Percentiles rank a stretch among this genome's conserved stretches.
These are phyloP conservation scores for Embidobia sp. DNA, from an alignment of 2,888 invertebrate genomes.

Conservation along the genomic window DNA sequence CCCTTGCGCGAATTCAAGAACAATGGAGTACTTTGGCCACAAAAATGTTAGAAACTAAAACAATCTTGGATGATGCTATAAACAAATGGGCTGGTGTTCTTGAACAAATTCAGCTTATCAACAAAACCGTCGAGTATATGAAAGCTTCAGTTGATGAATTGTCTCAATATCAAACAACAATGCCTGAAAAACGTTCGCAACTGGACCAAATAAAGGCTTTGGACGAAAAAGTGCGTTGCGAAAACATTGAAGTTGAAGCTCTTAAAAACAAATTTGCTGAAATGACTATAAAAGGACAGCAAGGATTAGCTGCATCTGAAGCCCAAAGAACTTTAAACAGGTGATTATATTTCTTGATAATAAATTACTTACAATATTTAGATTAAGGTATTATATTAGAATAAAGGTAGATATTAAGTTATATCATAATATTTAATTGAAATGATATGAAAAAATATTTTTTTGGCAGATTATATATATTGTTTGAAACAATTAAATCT, in stretches of 20 bases:
- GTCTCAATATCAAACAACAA: conserved; percentile 88
- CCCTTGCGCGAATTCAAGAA: conserved; percentile 91
- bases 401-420: no score
- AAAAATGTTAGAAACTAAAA: conserved; percentile 95
- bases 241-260: conserved; percentile 94
- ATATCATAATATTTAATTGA: no score
- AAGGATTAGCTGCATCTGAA: conserved; percentile 90
- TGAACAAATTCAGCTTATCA: conserved; percentile 92
- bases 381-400: no score
- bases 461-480: conserved; percentile 86
- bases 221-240: conserved; percentile 94
- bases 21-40: conserved; percentile 94
- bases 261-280: conserved; percentile 92
- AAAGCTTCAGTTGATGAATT: conserved; percentile 89
- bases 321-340: conserved; percentile 91
- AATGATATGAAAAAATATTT: conserved; percentile 10
- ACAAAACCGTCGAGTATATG: conserved; percentile 91
- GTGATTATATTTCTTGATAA: conserved; percentile 45
- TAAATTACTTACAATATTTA: no score
- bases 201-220: conserved; percentile 92
- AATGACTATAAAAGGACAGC: conserved; percentile 93
- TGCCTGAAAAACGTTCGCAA: conserved; percentile 93
- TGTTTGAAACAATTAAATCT: conserved; percentile 88
- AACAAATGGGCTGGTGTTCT: conserved; percentile 95
- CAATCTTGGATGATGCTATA: conserved; percentile 92